A percentile compares a stretch with the other conserved stretches of the same genome.
Evolutionary conservation across 2,797 vertebrate genomes (phyloP).

Genomic region (Dicrostonyx torquatus): DNA sequence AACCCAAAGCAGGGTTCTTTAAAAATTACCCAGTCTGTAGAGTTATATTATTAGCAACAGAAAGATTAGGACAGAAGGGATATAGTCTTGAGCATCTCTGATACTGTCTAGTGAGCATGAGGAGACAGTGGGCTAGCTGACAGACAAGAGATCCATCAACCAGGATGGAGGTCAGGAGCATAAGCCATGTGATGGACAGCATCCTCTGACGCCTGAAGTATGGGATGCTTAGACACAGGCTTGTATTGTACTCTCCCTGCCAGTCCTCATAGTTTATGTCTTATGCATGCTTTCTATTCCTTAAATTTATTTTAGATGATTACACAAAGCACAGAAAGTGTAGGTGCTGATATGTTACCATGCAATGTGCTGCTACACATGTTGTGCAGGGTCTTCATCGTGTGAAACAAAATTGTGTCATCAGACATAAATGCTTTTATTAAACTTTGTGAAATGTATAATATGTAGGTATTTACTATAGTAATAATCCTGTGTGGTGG

Average conservation of each 20-base stretch:
- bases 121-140: background rate
- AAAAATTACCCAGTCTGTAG: background rate
- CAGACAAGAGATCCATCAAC: background rate
- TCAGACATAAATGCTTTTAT: background rate
- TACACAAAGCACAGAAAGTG: background rate
- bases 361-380: background rate
- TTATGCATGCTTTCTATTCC: background rate
- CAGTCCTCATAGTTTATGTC: background rate
- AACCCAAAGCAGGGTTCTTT: background rate
- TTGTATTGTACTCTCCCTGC: background rate
- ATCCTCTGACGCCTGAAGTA: background rate
- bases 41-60: background rate
- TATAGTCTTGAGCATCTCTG: background rate
- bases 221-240: background rate
- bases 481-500: background rate
- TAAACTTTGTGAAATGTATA: background rate
- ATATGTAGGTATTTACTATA: background rate
- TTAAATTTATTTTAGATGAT: background rate
- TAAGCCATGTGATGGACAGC: background rate
- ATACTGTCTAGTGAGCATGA: background rate
- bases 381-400: background rate
- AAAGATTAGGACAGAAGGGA: background rate
- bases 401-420: background rate
- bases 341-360: background rate
- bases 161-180: background rate